Evolutionary conservation across 2,797 vertebrate genomes (phyloP).

Genomic region (Strix occidentalis): DNA sequence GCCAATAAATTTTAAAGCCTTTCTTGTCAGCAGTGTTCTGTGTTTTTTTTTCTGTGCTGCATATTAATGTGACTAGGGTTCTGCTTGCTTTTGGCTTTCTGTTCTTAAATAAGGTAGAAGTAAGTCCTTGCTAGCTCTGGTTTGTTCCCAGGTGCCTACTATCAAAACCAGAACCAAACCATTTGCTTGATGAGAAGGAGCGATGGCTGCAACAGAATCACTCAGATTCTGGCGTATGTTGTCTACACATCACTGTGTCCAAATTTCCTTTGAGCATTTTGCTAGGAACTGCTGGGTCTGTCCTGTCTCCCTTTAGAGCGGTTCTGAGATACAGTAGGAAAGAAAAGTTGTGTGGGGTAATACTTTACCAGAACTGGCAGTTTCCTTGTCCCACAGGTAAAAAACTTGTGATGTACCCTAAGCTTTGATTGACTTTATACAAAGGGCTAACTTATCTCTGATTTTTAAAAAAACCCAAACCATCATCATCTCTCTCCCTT

Average conservation of each 20-base stretch:
- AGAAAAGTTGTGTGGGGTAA: background rate
- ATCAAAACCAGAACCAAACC: background rate
- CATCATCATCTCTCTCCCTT: background rate
- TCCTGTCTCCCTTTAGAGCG: background rate
- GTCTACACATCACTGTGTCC: background rate
- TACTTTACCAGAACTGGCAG: background rate
- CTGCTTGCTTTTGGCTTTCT: background rate
- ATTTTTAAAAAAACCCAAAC: constrained; percentile 1
- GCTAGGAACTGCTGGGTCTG: background rate
- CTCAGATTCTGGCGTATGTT: background rate
- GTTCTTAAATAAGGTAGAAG: background rate
- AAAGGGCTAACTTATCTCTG: background rate
- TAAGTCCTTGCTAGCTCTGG: background rate
- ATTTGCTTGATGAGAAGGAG: background rate
- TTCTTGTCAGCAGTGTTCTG: background rate
- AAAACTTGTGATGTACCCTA: background rate
- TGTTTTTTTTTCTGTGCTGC: background rate
- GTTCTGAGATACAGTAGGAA: background rate
- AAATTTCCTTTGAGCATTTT: background rate
- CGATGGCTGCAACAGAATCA: background rate
- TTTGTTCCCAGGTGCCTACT: background rate
- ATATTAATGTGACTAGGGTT: background rate
- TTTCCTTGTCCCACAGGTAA: background rate
- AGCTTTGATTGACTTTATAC: background rate
- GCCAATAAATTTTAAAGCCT: background rate